These are phyloP conservation scores for Aplocera efformata DNA, from an alignment of 2,888 invertebrate genomes.

Conservation along the genomic window DNA sequence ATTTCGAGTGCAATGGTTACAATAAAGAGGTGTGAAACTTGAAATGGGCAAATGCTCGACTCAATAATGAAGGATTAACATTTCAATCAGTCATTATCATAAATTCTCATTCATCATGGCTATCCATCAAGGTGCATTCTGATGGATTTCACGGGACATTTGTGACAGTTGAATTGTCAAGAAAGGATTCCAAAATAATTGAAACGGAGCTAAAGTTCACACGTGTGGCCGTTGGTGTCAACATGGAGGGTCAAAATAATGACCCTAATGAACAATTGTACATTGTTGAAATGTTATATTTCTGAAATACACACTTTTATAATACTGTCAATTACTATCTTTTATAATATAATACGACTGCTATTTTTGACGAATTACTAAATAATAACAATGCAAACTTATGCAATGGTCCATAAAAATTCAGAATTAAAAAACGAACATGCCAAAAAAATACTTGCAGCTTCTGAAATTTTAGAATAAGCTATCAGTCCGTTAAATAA, in stretches of 20 bases:
- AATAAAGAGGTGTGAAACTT: constrained; percentile 52
- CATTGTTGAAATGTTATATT: constrained; percentile 9
- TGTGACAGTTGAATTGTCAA: constrained; percentile 71
- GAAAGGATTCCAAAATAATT: constrained; percentile 49
- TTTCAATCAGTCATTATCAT: constrained; percentile 71
- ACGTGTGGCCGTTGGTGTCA: constrained; percentile 62
- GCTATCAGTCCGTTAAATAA: too few species aligned
- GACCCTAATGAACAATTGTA: constrained; percentile 25
- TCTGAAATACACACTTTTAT: background rate
- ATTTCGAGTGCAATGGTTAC: constrained; percentile 22
- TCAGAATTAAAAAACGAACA: too few species aligned
- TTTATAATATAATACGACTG: too few species aligned
- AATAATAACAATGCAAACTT: too few species aligned
- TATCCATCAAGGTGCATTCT: constrained; percentile 58
- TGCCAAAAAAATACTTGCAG: too few species aligned
- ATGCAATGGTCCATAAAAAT: too few species aligned
- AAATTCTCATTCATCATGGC: constrained; percentile 60
- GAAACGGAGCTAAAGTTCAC: constrained; percentile 66
- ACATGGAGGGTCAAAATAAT: constrained; percentile 42
- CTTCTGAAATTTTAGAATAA: too few species aligned
- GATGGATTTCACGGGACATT: constrained; percentile 63
- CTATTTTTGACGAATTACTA: too few species aligned
- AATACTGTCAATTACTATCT: too few species aligned
- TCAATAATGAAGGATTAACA: constrained; percentile 67
- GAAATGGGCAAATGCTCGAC: constrained; percentile 49